These are phyloP conservation scores for Hetaerina americana DNA, from an alignment of 1,140 invertebrate genomes.

Conservation along the genomic window DNA sequence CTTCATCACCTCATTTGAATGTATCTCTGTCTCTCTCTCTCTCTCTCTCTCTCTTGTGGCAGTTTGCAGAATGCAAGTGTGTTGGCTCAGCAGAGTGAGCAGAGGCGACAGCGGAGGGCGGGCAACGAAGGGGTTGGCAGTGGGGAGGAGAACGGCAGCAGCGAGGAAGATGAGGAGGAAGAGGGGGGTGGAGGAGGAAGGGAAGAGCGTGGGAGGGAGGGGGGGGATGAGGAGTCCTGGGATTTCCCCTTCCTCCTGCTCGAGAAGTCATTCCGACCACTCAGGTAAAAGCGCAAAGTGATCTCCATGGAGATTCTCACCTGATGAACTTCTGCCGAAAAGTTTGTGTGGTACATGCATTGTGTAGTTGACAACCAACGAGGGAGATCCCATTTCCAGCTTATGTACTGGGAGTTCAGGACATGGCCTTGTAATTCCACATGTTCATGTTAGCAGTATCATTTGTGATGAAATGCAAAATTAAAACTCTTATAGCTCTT, in stretches of 20 bases:
- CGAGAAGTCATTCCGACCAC: background rate
- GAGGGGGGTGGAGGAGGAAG: background rate
- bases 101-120: background rate
- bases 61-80: background rate
- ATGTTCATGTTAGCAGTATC: background rate
- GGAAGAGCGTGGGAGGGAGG: background rate
- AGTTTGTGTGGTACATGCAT: background rate
- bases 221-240: background rate
- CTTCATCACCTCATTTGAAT: background rate
- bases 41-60: background rate
- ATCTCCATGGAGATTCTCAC: too few species aligned
- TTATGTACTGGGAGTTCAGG: background rate
- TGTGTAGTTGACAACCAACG: background rate
- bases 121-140: background rate
- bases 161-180: background rate
- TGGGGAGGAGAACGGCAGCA: background rate
- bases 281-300: background rate
- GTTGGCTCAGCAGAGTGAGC: background rate
- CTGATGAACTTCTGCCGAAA: background rate
- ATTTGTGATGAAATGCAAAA: background rate
- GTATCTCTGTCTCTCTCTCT: background rate
- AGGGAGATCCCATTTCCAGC: background rate
- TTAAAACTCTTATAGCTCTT: too few species aligned
- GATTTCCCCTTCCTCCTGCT: background rate
- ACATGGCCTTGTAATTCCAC: background rate